Evolutionary conservation across 2,797 vertebrate species (phyloP), one percentile per base, ranked within the genome.

Genomic region (Enteromius viviparus): DNA sequence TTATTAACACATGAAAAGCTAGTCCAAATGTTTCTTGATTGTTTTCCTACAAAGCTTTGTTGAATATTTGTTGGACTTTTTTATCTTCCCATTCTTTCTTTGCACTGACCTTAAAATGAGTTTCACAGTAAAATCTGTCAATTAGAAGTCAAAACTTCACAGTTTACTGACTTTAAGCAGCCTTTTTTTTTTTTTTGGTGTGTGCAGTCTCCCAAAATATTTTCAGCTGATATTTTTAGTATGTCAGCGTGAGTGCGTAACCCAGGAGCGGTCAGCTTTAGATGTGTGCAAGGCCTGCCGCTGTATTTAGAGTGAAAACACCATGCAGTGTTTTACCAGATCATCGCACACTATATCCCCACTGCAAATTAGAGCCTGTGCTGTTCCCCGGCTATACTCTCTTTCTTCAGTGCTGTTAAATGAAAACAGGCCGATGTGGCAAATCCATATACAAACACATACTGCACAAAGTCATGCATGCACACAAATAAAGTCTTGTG

Each of bases 261-360:
- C 58, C 64, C 66, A 85, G 75, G 64, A 80, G 60, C 14, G 53
- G 80, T 82, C 62, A 68, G 82, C 79, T 80, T 88, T 79, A 82
- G 81, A 86, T 86, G 85, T 75, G 60, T 70, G 68, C 40, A n/a
- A 17, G 74, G 80, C 81, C 76, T 78, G 71, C 58, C 37, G 58
- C 26, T 75, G 49, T 87, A 80, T 88, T 88, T 88, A 87, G 77
- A 87, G 76, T 80, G 47, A 80, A 83, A 81, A 78, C 81, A 45
- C 82, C 26, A 29, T 78, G 49, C 72, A 78, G 76, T 34, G 51
- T 80, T 86, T 85, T 85, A 85, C 78, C 74, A 72, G 75, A 76
- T 72, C 80, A 78, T 81, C 81, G 71, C 85, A 84, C 82, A 86
- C 80, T 55, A 32, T 32, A 32, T 32, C 77, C 62, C 34, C 62